Evolutionary conservation across 1,140 invertebrate species (phyloP).

Genomic region (Dinoponera quadriceps): DNA sequence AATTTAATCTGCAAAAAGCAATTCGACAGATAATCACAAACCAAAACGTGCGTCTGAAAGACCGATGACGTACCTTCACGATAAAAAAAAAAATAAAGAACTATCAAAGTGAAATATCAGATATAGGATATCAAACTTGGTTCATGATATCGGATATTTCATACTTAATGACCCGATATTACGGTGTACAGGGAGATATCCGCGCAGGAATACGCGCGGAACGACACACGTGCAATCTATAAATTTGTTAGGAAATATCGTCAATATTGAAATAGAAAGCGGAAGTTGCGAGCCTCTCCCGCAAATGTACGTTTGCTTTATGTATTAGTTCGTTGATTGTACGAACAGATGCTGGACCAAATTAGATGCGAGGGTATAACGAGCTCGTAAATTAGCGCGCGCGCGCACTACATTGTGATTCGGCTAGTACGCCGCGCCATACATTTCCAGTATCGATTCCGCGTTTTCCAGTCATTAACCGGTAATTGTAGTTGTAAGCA

Average conservation of each 20-base stretch:
- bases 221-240: neutral
- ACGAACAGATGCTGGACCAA: constrained; percentile 30
- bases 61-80: no score
- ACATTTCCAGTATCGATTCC: constrained; percentile 62
- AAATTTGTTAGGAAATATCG: neutral
- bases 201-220: no score
- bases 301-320: constrained; percentile 18
- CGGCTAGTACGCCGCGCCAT: neutral
- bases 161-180: no score
- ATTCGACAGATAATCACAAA: no score
- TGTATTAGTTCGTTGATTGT: constrained; percentile 42
- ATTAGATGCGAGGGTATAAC: constrained; percentile 50
- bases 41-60: no score
- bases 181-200: no score
- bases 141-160: no score
- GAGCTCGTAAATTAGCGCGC: no score
- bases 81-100: no score
- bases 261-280: constrained; percentile 4
- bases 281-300: neutral
- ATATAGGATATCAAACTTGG: no score
- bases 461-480: constrained; percentile 61
- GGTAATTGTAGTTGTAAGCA: constrained; percentile 60
- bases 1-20: no score
- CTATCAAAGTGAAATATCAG: no score
- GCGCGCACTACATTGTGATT: constrained; percentile 41